phyloP scores from a whole-genome alignment of 2,113 vertebrate genomes.

The Catharus bicknelli region DNA sequence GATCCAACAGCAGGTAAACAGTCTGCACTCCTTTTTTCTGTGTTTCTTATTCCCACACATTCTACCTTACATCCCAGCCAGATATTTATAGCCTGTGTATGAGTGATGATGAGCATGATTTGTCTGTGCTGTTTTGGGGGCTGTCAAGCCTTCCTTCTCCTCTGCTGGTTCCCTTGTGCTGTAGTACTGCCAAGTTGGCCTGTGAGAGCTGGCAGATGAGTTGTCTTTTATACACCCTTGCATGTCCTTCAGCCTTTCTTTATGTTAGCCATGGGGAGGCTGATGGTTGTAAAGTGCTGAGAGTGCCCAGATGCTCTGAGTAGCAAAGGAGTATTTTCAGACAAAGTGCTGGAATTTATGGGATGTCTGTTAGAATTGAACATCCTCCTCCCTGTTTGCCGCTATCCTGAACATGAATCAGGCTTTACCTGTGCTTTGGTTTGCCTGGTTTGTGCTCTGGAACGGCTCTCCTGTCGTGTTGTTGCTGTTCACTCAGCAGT shows the following conservation, averaged over 20 bases:
- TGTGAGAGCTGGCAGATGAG: not conserved
- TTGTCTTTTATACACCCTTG: not conserved
- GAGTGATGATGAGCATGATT: constrained; percentile 4
- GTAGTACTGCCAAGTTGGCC: not conserved
- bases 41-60: not conserved
- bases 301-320: not conserved
- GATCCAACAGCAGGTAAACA: constrained; percentile 78
- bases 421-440: not conserved
- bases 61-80: not conserved
- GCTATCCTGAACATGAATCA: not conserved
- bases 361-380: not conserved
- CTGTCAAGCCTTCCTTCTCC: not conserved
- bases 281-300: not conserved
- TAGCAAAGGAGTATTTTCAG: not conserved
- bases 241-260: not conserved
- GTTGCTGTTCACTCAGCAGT: not conserved
- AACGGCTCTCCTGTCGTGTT: not conserved
- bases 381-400: not conserved
- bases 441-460: not conserved
- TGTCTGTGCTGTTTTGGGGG: not conserved
- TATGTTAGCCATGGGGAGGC: not conserved
- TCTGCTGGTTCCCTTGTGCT: not conserved
- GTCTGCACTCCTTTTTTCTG: not conserved
- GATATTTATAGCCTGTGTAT: constrained; percentile 28
- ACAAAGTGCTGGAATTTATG: not conserved